These are phyloP conservation scores for Carcina quercana DNA, from an alignment of 2,888 invertebrate species.

Conservation along the genomic window DNA sequence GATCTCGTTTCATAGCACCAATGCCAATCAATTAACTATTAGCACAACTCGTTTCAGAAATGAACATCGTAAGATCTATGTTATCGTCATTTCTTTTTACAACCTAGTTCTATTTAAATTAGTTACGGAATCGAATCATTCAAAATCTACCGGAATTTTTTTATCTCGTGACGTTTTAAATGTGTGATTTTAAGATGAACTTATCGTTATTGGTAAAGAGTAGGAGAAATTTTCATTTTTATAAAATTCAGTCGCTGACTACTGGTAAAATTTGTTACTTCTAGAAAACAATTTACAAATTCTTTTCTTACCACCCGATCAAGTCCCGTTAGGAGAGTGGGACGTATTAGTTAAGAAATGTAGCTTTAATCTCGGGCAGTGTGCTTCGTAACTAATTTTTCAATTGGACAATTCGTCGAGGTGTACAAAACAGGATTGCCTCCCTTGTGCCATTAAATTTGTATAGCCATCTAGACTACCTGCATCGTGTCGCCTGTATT, in stretches of 20 bases:
- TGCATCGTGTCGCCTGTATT: constrained; percentile 39
- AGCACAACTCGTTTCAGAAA: constrained; percentile 45
- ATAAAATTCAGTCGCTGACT: constrained; percentile 72
- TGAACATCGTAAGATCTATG: constrained; percentile 49
- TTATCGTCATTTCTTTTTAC: constrained; percentile 45
- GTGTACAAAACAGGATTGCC: constrained; percentile 47
- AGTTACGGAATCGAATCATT: constrained; percentile 42
- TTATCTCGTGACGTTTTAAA: constrained; percentile 38
- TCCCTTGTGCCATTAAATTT: constrained; percentile 67
- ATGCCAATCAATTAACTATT: constrained; percentile 50
- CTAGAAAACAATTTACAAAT: constrained; percentile 67
- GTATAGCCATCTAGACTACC: constrained; percentile 53
- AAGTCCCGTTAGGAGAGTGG: constrained; percentile 35
- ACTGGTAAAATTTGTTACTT: constrained; percentile 59
- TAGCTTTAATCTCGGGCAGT: constrained; percentile 44
- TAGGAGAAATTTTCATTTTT: constrained; percentile 53
- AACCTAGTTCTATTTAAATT: constrained; percentile 44
- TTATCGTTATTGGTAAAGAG: constrained; percentile 55
- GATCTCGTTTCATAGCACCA: constrained; percentile 58
- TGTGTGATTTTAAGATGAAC: constrained; percentile 55
- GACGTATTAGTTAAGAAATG: constrained; percentile 31
- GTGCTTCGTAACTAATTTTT: constrained; percentile 43
- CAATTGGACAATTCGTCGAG: constrained; percentile 29
- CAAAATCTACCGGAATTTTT: constrained; percentile 36
- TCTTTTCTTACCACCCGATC: constrained; percentile 43